Base-by-base conservation (phyloP, 2,113 vertebrate genomes). In the Ceyx melanurus region DNA sequence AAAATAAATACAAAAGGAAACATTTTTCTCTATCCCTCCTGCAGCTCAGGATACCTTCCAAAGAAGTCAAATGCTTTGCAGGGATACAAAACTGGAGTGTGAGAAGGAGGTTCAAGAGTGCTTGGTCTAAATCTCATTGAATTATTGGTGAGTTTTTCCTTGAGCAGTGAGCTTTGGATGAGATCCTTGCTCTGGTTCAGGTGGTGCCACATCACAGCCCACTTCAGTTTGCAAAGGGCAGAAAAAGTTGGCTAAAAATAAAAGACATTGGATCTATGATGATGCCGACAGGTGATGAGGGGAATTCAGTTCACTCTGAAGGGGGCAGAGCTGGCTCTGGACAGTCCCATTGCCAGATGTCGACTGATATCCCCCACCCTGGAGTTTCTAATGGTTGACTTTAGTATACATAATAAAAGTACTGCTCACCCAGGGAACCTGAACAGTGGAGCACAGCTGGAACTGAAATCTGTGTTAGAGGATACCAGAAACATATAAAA, bases 1-100 rank as follows among this genome's bases (percentile, higher is more conserved):
- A 84, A 88, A 87, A 73, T 56, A 93, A 82, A 86, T 72, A 87
- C 18, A 56, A 79, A 70, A 85, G 17, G 60, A 90, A 82, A 65
- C 3, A 2, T 46, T 87, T 93, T 87, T 89, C 50, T 84, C 71
- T 81, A 31, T 92, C 37, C 28, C 56, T 94, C 71, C 58, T 85
- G 67, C 48, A 66, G 46, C 79, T 62, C 37, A 28, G 50, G 11
- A 19, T 70, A 17, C 19, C 29, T 85, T 89, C 89, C 92, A 85
- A 92, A 43, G 31, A 66, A 90, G 67, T 21, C 64, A 75, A 90
- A 84, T 21, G 15, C 45, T 16, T 75, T 70, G 51, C 16, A 70
- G n/a, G 15, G 74, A 33, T 68, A 43, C 17, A 90, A 92, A 94
- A 33, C 50, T 53, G 5, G 4, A 68, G 13, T 22, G 43, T 21